phyloP scores from a whole-genome alignment of 30 jellyfish, hydroid and myxozoan genomes.

The Pelagia noctiluca region DNA sequence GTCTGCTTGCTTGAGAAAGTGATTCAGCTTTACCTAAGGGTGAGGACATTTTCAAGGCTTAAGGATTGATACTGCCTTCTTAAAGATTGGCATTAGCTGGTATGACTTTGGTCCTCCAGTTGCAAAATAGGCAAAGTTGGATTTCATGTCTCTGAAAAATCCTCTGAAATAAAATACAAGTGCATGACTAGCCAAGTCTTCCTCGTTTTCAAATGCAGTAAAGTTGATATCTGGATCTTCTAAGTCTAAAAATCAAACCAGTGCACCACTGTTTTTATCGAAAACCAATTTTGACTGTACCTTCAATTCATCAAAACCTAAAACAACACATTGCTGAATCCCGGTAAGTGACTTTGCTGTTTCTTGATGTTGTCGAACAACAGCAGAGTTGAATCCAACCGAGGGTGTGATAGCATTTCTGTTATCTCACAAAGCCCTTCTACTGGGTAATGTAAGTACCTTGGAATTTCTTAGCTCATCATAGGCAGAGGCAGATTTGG shows the following conservation, averaged over 20 bases:
- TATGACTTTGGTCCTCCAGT: constrained; percentile 46
- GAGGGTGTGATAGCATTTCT: constrained; percentile 57
- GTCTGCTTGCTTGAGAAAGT: constrained; percentile 1
- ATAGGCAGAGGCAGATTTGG: constrained; percentile 62
- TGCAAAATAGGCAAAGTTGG: constrained; percentile 54
- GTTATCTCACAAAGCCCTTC: too few species aligned
- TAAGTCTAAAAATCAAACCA: constrained; percentile 54
- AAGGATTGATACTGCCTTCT: constrained; percentile 68
- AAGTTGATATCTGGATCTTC: constrained; percentile 63
- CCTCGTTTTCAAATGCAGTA: constrained; percentile 34
- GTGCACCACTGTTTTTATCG: constrained; percentile 42
- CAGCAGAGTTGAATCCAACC: constrained; percentile 53
- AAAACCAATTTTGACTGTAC: constrained; percentile 48
- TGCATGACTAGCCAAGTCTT: constrained; percentile 58
- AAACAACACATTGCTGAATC: constrained; percentile 47
- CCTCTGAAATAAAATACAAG: constrained; percentile 56
- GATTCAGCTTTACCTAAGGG: constrained; percentile 21
- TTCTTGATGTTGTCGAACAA: constrained; percentile 23
- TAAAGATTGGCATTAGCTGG: constrained; percentile 70
- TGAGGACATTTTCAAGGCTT: constrained; percentile 45
- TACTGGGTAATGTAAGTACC: constrained; percentile 33
- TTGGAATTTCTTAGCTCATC: constrained; percentile 37
- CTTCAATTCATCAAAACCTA: constrained; percentile 60
- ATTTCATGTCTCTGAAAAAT: constrained; percentile 26
- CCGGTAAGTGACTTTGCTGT: constrained; percentile 15